Base-by-base conservation (phyloP, 2,113 vertebrate genomes). In the Eclectus roratus region DNA sequence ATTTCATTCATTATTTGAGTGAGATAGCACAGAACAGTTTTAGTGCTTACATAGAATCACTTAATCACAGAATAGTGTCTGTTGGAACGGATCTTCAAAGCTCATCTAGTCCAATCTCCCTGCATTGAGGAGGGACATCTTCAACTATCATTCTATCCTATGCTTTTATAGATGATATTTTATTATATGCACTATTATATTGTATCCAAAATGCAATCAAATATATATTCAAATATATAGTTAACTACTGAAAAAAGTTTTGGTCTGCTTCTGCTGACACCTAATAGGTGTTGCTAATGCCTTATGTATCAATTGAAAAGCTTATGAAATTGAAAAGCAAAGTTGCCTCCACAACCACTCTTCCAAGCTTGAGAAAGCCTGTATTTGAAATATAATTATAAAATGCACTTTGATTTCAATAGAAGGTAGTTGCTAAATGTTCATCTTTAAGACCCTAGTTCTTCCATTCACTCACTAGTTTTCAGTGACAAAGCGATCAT, bases 401-500 rank as follows among this genome's bases (percentile, higher is more conserved):
- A 85, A 80, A 28, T 6, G 21, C 63, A 23, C 66, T 80, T 74
- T 71, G 58, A 73, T 60, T 73, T 88, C 74, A 52, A 15, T 9
- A 89, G 29, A 56, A 50, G 3, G 5, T 17, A 87, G 13, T 68
- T 76, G 20, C 49, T 80, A 69, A 64, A 69, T 6, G 11, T n/a
- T 91, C 21, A 52, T 68, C 44, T 74, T 77, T 69, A 91, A 94
- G 80, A 52, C n/a, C 69, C 35, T 24, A 73, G 50, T 41, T 77
- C 86, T 96, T 44, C 61, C 33, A 52, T 84, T 83, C 64, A 17
- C 81, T 97, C 95, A 66, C 91, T 93, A 63, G 63, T 53, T 89
- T 77, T 85, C 60, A 74, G 58, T 85, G 91, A 96, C 70, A 94
- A 77, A 94, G 65, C 6, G 19, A 93, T 94, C 74, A 96, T 78